Base-by-base conservation (phyloP, 2,888 invertebrate species). In the Eupithecia subumbrata region DNA sequence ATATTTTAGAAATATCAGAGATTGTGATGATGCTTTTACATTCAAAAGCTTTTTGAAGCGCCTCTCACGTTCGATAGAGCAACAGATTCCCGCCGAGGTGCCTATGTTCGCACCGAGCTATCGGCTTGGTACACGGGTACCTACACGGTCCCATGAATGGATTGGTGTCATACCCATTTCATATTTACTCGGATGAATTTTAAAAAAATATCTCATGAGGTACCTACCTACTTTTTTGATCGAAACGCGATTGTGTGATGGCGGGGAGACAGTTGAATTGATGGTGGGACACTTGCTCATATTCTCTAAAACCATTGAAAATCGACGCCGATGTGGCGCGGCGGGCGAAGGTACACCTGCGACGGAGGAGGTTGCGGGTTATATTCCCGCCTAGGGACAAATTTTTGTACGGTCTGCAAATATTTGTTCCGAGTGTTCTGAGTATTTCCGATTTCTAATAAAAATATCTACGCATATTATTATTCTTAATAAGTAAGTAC, bases 1-100 rank as follows among this genome's bases (percentile, higher is more conserved):
- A 92, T 92, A 91, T 90, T 91, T 91, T 85, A 89, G 90, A 74
- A 74, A 30, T 89, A 90, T 90, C 52, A 83, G 83, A 87, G 86
- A 90, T 86, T 85, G 79, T 78, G 72, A 74, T 79, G 76, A 76
- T 78, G 76, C 68, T 69, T 77, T 80, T 75, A 73, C 72, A 79
- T 75, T 78, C 78, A 72, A 80, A 79, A 80, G 78, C 77, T 74
- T 77, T 80, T 78, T 12, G 66, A 76, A 78, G 75, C 69, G 69
- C 71, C 78, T 79, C 80, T 74, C 77, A 80, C 79, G 82, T 78
- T 79, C 78, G 73, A 77, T 78, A 79, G 75, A 79, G 82, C 82
- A 82, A 82, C 82, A 82, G 82, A 80, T 82, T 79, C 74, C 73
- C 22, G 43, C 43, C 43, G n/a, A 40, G 43, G 25, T 25, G 25